phyloP scores from a whole-genome alignment of 2,888 invertebrate genomes.

The Ditula angustiorana region DNA sequence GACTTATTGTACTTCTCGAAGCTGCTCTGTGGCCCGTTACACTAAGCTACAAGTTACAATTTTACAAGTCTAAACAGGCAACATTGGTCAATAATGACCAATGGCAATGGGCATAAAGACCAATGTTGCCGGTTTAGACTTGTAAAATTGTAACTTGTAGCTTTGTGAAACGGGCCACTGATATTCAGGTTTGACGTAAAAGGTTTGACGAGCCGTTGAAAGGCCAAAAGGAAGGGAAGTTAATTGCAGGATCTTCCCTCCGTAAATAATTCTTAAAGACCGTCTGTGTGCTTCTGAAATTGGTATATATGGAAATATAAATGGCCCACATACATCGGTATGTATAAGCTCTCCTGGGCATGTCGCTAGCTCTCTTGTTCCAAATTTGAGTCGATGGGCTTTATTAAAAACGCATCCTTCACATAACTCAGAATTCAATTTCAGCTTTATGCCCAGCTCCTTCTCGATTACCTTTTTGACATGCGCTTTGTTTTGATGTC shows the following conservation, averaged over 20 bases:
- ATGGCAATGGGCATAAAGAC: too few species aligned
- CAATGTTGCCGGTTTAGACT: too few species aligned
- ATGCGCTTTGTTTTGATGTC: slow-evolving; percentile 39
- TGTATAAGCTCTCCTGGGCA: background rate
- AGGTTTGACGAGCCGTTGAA: slow-evolving; percentile 26
- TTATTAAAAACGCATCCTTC: slow-evolving; percentile 39
- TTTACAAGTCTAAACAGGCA: too few species aligned
- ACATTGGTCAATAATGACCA: too few species aligned
- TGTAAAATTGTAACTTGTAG: background rate
- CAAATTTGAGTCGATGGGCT: background rate
- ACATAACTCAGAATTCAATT: slow-evolving; percentile 18
- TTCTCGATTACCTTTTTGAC: slow-evolving; percentile 29
- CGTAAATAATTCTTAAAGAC: too few species aligned
- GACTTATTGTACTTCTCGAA: background rate
- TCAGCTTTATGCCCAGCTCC: slow-evolving; percentile 34
- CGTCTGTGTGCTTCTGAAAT: too few species aligned
- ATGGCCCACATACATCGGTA: background rate
- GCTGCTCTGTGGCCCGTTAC: background rate
- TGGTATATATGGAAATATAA: background rate
- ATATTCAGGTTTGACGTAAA: too few species aligned
- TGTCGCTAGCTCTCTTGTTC: slow-evolving; percentile 11
- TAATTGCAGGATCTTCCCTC: slow-evolving; percentile 16
- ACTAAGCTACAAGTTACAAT: too few species aligned
- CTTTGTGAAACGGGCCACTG: too few species aligned
- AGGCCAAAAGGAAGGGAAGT: too few species aligned